Evolutionary conservation across 2,888 invertebrate genomes (phyloP).

Genomic region (Eurois occulta): DNA sequence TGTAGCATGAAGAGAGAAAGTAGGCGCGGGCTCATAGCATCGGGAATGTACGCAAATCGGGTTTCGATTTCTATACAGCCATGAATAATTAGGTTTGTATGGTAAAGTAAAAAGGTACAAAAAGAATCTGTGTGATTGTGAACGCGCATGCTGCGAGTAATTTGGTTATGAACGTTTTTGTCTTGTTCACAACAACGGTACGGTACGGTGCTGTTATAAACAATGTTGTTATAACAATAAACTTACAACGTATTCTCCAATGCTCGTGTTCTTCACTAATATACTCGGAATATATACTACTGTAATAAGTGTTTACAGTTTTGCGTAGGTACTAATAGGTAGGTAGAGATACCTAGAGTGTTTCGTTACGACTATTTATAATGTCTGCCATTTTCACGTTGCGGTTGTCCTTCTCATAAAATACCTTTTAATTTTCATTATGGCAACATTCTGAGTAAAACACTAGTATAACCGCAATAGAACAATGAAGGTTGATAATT

Average conservation of each 20-base stretch:
- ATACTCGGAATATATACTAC: neutral
- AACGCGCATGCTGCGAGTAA: constrained; percentile 33
- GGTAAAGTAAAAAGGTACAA: constrained; percentile 65
- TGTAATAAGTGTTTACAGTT: constrained; percentile 20
- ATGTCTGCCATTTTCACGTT: constrained; percentile 23
- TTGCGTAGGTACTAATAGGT: neutral
- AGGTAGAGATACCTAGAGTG: neutral
- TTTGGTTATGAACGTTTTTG: constrained; percentile 45
- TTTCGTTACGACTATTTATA: constrained; percentile 30
- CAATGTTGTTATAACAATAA: neutral
- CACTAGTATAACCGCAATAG: constrained; percentile 29
- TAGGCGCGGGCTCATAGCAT: constrained; percentile 72
- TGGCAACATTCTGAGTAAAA: constrained; percentile 32
- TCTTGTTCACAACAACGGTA: too few relatives aligned
- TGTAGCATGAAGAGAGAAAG: constrained; percentile 85
- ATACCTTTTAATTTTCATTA: constrained; percentile 30
- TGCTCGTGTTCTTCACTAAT: neutral
- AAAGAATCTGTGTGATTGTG: constrained; percentile 52
- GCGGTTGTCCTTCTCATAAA: constrained; percentile 22
- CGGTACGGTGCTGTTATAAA: neutral
- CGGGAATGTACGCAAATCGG: constrained; percentile 79
- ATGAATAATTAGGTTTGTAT: constrained; percentile 68
- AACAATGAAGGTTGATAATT: constrained; percentile 29
- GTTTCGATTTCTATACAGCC: constrained; percentile 82
- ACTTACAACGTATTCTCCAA: neutral